Conservation (phyloP, 2,888 invertebrate species). For the Gibbula magus region DNA sequence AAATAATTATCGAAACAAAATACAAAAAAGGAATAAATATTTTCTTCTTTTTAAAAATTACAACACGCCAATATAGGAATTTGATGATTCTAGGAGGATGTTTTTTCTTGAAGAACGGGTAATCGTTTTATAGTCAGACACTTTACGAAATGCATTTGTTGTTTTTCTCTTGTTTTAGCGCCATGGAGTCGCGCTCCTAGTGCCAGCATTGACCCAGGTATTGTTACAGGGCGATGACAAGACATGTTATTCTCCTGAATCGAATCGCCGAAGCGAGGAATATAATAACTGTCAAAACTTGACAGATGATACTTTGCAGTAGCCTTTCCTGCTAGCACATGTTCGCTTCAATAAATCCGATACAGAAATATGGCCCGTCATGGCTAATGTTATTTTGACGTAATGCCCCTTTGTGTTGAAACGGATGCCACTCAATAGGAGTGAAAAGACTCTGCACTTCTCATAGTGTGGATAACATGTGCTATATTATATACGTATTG, state of each 20-base stretch:
- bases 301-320: constrained; percentile 11
- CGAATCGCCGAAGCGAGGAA: not conserved
- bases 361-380: not conserved
- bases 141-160: not conserved
- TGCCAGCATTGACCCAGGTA: not conserved
- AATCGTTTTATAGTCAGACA: too few species aligned
- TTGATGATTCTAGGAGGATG: too few species aligned
- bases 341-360: not conserved
- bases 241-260: not conserved
- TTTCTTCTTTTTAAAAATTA: too few species aligned
- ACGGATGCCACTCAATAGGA: too few species aligned
- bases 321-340: not conserved
- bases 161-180: not conserved
- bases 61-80: too few species aligned
- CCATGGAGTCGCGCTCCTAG: not conserved
- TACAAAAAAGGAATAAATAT: too few species aligned
- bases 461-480: too few species aligned
- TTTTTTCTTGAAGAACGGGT: too few species aligned
- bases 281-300: constrained; percentile 14
- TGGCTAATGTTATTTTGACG: not conserved
- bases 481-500: too few species aligned
- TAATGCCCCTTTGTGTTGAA: too few species aligned
- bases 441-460: too few species aligned
- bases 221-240: constrained; percentile 9
- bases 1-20: too few species aligned